phyloP scores from a whole-genome alignment of 2,888 invertebrate genomes.

The Sinohyriopsis cumingii region DNA sequence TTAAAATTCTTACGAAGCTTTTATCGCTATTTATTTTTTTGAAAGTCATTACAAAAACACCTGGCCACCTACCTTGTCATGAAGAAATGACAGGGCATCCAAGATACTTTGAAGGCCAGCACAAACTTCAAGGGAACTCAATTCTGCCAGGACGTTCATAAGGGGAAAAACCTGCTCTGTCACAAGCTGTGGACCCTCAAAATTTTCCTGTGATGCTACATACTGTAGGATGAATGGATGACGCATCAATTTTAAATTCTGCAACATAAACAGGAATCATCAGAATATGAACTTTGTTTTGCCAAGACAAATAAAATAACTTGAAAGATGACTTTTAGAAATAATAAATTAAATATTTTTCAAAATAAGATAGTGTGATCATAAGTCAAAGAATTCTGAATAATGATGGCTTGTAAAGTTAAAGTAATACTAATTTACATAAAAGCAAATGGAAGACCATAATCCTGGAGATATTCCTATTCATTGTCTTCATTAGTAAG shows the following conservation, averaged over 20 bases:
- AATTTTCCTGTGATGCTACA: conserved; percentile 85
- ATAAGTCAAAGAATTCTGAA: no score
- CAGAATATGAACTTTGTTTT: neutral
- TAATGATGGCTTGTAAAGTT: no score
- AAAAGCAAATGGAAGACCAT: no score
- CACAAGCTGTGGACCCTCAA: conserved; percentile 81
- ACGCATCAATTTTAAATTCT: conserved; percentile 89
- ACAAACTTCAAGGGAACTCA: conserved; percentile 86
- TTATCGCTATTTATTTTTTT: no score
- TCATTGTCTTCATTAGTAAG: no score
- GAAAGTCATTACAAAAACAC: no score
- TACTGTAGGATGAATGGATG: conserved; percentile 91
- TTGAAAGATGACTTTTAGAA: no score
- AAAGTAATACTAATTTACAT: no score
- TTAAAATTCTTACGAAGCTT: neutral
- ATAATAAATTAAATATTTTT: no score
- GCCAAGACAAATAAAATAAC: no score
- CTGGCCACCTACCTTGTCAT: conserved; percentile 79
- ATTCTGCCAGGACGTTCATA: conserved; percentile 78
- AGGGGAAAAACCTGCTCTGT: conserved; percentile 88
- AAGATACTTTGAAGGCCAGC: conserved; percentile 87
- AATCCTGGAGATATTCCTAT: no score
- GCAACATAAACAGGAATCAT: conserved; percentile 62
- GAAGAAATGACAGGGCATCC: conserved; percentile 86
- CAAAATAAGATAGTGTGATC: no score